Evolutionary conservation across 2,113 vertebrate genomes (phyloP), one percentile per base, ranked within the genome.

Genomic region (Callopanchax toddi): DNA sequence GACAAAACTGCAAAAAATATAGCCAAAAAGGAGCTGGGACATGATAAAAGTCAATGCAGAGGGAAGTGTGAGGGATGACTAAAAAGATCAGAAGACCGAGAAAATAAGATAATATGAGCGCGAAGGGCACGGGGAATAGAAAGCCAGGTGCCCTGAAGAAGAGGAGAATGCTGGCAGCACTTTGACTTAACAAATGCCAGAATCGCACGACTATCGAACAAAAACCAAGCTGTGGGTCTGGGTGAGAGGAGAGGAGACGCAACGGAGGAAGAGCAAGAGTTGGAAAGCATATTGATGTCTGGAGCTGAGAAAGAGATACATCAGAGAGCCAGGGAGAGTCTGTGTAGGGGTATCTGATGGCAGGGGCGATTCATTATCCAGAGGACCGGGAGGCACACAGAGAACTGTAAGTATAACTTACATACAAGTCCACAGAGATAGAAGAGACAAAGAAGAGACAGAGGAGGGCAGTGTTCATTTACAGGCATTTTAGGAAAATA

Each of bases 161-260:
- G 63, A 58, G 34, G 58, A 80, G 65, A 75, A 57, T 36, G 55
- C 62, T 79, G 79, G 79, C 64, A 70, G 58, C 45, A 67, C 63
- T 74, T 66, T 66, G 71, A 74, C 67, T 70, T 55, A 79, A 78
- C 63, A 76, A 84, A 67, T 50, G 29, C 78, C 73, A 72, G 53
- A 66, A 66, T 57, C 61, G 45, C 39, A 67, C 6, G 10, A 44
- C 45, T 21, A 36, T 51, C 36, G 46, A 63, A 58, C 48, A 65
- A 60, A 71, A 62, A 59, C 42, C 8, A 17, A 65, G 51, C 68
- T 6, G 18, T 65, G 8, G 53, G 65, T 44, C 37, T 15, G 56
- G 71, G 71, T 64, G 54, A 81, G 60, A 81, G 20, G 60, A 67
- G 18, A 40, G 20, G 23, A 44, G 55, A 78, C 60, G 59, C 50